Conservation (phyloP, 64 coral and sea anemone species). For the Dendrophyllia cribrosa region DNA sequence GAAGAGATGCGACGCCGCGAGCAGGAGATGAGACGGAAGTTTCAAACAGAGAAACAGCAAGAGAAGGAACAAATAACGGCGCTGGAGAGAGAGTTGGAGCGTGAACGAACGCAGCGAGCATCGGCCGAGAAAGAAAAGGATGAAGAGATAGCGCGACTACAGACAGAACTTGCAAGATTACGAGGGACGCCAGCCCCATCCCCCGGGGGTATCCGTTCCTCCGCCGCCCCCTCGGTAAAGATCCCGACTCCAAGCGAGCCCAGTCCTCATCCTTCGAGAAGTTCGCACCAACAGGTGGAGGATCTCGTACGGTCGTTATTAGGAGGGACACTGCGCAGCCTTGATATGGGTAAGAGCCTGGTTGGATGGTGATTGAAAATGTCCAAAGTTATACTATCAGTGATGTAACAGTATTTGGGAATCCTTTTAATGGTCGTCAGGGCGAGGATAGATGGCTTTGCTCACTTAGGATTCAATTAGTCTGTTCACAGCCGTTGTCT, state of each 20-base stretch:
- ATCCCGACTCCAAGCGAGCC: neutral
- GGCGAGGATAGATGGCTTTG: too few relatives aligned
- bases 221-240: neutral
- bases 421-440: too few relatives aligned
- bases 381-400: neutral
- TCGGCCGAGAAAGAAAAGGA: constrained; percentile 64
- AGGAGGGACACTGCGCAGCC: constrained; percentile 9
- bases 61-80: constrained; percentile 62
- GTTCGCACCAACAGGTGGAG: neutral
- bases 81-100: constrained; percentile 61
- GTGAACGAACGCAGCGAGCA: constrained; percentile 40
- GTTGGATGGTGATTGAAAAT: neutral
- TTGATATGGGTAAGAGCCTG: neutral
- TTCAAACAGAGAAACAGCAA: constrained; percentile 40
- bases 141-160: constrained; percentile 61
- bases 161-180: constrained; percentile 46
- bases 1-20: constrained; percentile 40
- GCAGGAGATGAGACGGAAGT: constrained; percentile 20
- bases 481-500: neutral
- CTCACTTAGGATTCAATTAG: too few relatives aligned
- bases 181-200: neutral
- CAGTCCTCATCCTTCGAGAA: neutral
- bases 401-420: too few relatives aligned
- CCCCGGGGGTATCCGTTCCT: neutral
- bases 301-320: constrained; percentile 37